These are phyloP conservation scores for Formica selysi DNA, from an alignment of 1,140 invertebrate genomes.

Conservation along the genomic window DNA sequence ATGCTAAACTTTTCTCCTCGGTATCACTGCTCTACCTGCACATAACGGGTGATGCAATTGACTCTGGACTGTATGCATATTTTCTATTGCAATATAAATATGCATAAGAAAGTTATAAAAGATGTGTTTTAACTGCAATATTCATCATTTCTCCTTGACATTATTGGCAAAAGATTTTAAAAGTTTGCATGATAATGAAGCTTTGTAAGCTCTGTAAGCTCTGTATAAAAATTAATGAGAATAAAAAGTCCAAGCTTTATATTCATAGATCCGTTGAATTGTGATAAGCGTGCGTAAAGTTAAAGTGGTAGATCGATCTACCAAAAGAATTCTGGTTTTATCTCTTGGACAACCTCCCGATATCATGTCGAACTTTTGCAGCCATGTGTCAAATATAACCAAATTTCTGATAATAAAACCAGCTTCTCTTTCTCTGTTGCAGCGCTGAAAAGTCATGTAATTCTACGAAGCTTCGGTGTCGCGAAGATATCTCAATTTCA, in stretches of 20 bases:
- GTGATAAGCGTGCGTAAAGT: slow-evolving; percentile 10
- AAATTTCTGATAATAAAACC: slow-evolving; percentile 13
- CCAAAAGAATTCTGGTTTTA: slow-evolving; percentile 14
- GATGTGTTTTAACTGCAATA: too few species aligned
- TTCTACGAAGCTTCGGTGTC: slow-evolving; percentile 43
- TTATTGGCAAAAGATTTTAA: too few species aligned
- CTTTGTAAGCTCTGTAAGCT: too few species aligned
- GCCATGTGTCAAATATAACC: not conserved
- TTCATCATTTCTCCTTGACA: too few species aligned
- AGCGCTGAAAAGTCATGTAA: slow-evolving; percentile 67
- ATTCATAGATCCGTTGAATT: not conserved
- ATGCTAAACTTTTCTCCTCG: too few species aligned
- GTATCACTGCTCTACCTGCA: too few species aligned
- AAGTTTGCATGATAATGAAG: too few species aligned
- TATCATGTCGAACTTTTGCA: not conserved
- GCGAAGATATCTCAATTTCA: slow-evolving; percentile 23
- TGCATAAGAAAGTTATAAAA: too few species aligned
- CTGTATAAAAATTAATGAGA: too few species aligned
- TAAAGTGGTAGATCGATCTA: slow-evolving; percentile 12
- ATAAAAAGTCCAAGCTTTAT: not conserved
- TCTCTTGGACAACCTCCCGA: not conserved
- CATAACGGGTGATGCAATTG: too few species aligned
- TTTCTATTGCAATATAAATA: too few species aligned
- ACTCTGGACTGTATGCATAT: too few species aligned
- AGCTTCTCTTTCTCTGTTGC: slow-evolving; percentile 33